Percentiles rank a stretch among this genome's conserved stretches.
phyloP scores from a whole-genome alignment of 23 tunicate genomes.

The Ascidia mentula region DNA sequence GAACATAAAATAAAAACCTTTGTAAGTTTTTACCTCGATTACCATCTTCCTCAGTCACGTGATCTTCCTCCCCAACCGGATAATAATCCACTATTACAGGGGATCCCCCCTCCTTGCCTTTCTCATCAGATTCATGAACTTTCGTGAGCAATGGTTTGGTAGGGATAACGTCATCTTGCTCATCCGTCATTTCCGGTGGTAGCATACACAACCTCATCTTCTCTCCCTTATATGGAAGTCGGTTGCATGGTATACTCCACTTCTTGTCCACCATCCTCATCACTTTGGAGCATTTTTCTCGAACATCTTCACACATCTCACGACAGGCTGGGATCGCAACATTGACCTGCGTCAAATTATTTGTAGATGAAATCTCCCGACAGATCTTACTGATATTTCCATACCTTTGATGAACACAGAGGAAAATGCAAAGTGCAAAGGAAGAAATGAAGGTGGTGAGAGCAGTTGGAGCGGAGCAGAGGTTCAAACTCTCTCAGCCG shows the following conservation, averaged over 20 bases:
- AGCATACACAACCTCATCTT: conserved; percentile 42
- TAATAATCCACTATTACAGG: neutral
- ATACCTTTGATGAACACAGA: conserved; percentile 67
- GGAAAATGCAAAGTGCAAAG: conserved; percentile 83
- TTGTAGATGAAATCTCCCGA: no score
- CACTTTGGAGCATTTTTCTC: conserved; percentile 45
- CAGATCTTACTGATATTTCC: no score
- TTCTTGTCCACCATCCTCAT: conserved; percentile 30
- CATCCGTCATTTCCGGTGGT: conserved; percentile 19
- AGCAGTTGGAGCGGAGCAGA: conserved; percentile 43
- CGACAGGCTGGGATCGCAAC: conserved; percentile 72
- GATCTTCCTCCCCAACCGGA: conserved; percentile 7
- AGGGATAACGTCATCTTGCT: neutral
- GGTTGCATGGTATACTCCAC: conserved; percentile 67
- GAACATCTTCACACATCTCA: conserved; percentile 75
- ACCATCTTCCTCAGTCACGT: neutral
- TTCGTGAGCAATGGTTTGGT: neutral
- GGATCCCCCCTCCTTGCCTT: neutral
- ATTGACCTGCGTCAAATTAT: conserved; percentile 35
- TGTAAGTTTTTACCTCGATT: no score
- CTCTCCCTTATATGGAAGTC: conserved; percentile 44
- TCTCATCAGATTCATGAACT: neutral
- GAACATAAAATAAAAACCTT: no score
- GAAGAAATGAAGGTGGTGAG: conserved; percentile 64
- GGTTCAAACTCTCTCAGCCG: conserved; percentile 55